Evolutionary conservation across 2,797 vertebrate genomes (phyloP), one percentile per base, ranked within the genome.

Genomic region (Pseudomugil gertrudae): DNA sequence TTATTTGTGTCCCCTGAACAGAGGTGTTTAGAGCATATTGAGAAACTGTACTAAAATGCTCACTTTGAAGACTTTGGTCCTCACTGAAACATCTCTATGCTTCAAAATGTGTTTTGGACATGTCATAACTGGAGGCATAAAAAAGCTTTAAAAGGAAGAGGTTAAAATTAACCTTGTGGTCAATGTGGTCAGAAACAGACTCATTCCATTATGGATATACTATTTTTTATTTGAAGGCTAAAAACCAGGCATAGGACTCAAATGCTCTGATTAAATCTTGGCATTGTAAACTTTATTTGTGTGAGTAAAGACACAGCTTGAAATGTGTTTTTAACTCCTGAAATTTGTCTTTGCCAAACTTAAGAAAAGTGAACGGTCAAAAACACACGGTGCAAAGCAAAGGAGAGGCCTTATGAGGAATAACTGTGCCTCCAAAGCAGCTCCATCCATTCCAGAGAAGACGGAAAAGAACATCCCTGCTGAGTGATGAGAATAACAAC

Each of bases 401-500:
- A 10, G 38, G 21, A 30, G 45, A 60, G 32, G 24, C 21, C 32
- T 57, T 13, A 1, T 78, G 77, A 75, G 47, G 66, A 79, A 79
- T 69, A 24, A 57, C 40, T 36, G 7, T 26, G 52, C 43, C 38
- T 2, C 0, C 14, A 38, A 0, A 54, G 57, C 57, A 27, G 62
- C 53, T 63, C 62, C 1, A 29, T 72, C 30, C 69, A 4, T 66
- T 72, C 62, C 72, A 68, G 68, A 66, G 63, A 19, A 72, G 80
- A 56, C 72, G 78, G 74, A 76, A 84, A 60, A 74, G 76, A 71
- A 84, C 76, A 87, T 87, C 84, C 66, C 45, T 2, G 81, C 2
- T 90, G 87, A 90, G 69, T 69, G 80, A 89, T 86, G 74, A 56
- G 61, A 86, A 85, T 24, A 87, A 86, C 86, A 88, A 80, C 83